Conservation (phyloP, 2,113 vertebrate species). For the Hippocampus comes region DNA sequence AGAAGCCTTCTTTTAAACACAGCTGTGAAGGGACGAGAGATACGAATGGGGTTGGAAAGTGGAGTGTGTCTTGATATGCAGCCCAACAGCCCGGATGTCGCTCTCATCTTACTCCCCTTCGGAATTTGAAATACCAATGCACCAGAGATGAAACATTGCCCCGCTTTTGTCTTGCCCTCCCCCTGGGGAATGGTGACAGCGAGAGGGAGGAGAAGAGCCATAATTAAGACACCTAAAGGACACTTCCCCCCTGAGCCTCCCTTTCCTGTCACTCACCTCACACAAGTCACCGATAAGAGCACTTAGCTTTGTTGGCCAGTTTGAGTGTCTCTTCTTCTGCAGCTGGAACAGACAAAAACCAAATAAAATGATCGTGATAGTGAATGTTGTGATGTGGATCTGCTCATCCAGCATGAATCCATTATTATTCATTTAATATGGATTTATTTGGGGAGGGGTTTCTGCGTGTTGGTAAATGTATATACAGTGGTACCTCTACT, state of each 20-base stretch:
- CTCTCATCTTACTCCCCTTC: conserved; percentile 52
- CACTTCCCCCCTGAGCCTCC: conserved; percentile 53
- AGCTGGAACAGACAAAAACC: background rate
- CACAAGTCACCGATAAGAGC: conserved; percentile 55
- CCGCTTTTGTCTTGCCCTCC: conserved; percentile 64
- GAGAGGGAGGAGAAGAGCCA: conserved; percentile 63
- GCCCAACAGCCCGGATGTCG: conserved; percentile 40
- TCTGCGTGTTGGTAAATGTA: too few species aligned
- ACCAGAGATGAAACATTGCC: conserved; percentile 63
- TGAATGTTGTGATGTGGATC: background rate
- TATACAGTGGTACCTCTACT: too few species aligned
- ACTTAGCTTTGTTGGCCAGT: conserved; percentile 37
- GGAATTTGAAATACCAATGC: conserved; percentile 68
- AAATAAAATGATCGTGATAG: background rate
- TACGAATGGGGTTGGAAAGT: background rate
- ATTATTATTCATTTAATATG: too few species aligned
- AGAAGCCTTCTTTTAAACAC: conserved; percentile 58
- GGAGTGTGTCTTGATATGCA: conserved; percentile 45
- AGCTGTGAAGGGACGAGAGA: conserved; percentile 25
- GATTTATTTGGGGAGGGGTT: too few species aligned
- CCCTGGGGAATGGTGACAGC: conserved; percentile 62
- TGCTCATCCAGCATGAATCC: background rate
- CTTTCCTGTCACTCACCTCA: conserved; percentile 66
- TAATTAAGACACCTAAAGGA: conserved; percentile 73
- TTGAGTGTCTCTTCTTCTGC: background rate